Evolutionary conservation across 2,113 vertebrate species (phyloP).

Genomic region (Equus przewalskii): DNA sequence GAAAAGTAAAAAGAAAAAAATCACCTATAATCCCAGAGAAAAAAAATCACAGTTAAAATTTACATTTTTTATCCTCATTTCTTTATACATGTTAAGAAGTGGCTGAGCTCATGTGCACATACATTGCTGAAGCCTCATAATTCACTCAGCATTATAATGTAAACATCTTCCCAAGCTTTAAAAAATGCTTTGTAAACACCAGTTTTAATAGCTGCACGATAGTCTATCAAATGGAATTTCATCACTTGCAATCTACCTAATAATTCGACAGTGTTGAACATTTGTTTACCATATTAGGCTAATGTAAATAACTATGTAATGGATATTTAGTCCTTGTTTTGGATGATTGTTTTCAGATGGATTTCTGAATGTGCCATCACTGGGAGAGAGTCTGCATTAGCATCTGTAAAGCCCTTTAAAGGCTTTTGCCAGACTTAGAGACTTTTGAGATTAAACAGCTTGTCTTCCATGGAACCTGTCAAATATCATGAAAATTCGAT

Average conservation of each 20-base stretch:
- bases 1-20: not conserved
- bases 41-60: slow-evolving; percentile 40
- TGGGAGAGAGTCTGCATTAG: not conserved
- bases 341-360: slow-evolving; percentile 57
- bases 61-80: not conserved
- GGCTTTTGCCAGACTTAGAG: not conserved
- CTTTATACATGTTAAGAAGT: not conserved
- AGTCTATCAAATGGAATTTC: slow-evolving; percentile 52
- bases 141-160: not conserved
- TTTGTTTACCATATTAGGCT: slow-evolving; percentile 39
- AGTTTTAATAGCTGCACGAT: slow-evolving; percentile 14
- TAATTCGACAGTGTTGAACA: slow-evolving; percentile 31
- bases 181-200: slow-evolving; percentile 53
- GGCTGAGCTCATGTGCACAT: not conserved
- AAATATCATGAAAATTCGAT: not conserved
- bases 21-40: not conserved
- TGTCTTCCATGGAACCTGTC: not conserved
- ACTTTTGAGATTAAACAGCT: slow-evolving; percentile 10
- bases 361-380: slow-evolving; percentile 20
- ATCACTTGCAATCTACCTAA: slow-evolving; percentile 44
- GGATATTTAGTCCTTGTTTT: slow-evolving; percentile 12
- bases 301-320: slow-evolving; percentile 64
- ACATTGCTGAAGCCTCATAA: not conserved
- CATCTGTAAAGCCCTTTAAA: not conserved
- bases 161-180: slow-evolving; percentile 51